Evolutionary conservation across 2,888 invertebrate genomes (phyloP).

Genomic region (Anticlea derivata): DNA sequence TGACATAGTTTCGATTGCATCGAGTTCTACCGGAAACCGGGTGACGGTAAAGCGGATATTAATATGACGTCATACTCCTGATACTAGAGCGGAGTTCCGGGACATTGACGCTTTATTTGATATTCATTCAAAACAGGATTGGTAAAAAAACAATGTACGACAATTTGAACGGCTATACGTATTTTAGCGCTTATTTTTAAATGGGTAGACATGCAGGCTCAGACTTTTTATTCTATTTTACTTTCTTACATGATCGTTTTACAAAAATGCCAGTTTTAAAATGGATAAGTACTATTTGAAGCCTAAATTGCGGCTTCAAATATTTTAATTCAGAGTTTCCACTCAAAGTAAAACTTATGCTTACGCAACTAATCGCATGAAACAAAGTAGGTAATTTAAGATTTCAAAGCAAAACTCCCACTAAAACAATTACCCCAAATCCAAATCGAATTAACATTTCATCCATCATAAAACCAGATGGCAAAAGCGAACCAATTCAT

Average conservation of each 20-base stretch:
- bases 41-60: constrained; percentile 61
- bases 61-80: constrained; percentile 61
- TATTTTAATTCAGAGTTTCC: too few species aligned
- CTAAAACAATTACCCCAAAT: not conserved
- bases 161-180: too few species aligned
- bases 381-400: not conserved
- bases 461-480: constrained; percentile 6
- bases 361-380: too few species aligned
- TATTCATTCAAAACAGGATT: not conserved
- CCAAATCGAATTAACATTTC: constrained; percentile 9
- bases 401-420: not conserved
- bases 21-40: constrained; percentile 49
- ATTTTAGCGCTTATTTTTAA: too few species aligned
- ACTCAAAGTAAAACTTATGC: too few species aligned
- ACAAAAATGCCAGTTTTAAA: too few species aligned
- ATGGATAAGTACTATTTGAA: too few species aligned
- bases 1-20: constrained; percentile 2
- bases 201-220: too few species aligned
- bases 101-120: constrained; percentile 43
- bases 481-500: constrained; percentile 10
- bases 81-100: constrained; percentile 57
- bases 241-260: too few species aligned
- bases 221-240: too few species aligned
- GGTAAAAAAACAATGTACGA: too few species aligned
- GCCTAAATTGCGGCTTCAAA: too few species aligned